These are phyloP conservation scores for Plagodis dolabraria DNA, from an alignment of 2,888 invertebrate genomes.

Conservation along the genomic window DNA sequence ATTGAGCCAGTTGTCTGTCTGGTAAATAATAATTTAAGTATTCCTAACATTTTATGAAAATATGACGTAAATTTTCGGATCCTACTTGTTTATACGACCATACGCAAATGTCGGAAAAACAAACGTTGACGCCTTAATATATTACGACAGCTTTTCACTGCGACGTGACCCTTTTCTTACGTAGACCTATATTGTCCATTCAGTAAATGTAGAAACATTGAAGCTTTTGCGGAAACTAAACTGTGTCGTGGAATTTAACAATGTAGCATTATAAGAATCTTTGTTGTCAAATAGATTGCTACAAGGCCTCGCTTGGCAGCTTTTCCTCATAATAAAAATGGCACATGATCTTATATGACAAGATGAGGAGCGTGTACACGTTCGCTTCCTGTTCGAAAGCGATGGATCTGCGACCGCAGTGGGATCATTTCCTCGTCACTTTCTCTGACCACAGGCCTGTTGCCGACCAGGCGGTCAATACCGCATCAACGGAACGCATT, in stretches of 20 bases:
- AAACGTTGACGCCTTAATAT: neutral
- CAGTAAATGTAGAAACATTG: neutral
- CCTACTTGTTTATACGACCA: neutral
- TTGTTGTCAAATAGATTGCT: no score
- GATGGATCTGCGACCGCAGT: conserved; percentile 35
- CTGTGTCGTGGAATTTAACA: no score
- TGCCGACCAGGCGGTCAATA: conserved; percentile 20
- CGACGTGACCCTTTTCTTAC: neutral
- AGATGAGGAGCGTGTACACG: conserved; percentile 14
- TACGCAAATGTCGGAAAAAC: neutral
- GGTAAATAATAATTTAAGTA: neutral
- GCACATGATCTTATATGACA: conserved; percentile 11
- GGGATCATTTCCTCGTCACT: conserved; percentile 51
- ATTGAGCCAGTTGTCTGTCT: neutral
- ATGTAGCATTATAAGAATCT: no score
- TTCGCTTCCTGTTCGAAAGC: conserved; percentile 44
- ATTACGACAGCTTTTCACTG: conserved; percentile 3
- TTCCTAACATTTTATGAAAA: conserved; percentile 1
- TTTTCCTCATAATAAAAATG: neutral
- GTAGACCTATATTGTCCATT: neutral
- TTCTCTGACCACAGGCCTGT: conserved; percentile 47
- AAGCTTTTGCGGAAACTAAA: no score
- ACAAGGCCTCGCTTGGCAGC: neutral
- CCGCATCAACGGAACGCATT: conserved; percentile 8
- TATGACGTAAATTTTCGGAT: neutral